These are phyloP conservation scores for Menura novaehollandiae DNA, from an alignment of 2,113 vertebrate genomes.

Conservation along the genomic window DNA sequence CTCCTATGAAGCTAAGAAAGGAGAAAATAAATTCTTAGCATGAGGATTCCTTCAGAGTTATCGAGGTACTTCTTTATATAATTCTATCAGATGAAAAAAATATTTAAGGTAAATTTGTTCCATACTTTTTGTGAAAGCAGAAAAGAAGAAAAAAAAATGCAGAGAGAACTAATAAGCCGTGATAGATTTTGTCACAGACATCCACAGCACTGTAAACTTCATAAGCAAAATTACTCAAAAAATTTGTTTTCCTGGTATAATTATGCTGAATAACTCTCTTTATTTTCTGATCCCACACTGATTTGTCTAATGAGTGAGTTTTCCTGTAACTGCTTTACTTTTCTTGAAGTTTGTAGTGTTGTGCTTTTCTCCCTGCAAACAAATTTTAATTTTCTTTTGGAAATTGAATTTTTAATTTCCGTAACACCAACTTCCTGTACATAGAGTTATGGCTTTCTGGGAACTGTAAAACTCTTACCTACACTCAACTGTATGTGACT, in stretches of 20 bases:
- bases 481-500: too few relatives aligned
- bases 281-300: neutral
- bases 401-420: neutral
- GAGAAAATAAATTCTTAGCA: neutral
- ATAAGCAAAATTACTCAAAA: neutral
- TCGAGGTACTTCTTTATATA: neutral
- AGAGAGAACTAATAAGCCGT: neutral
- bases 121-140: neutral
- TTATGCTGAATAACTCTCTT: neutral
- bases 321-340: neutral
- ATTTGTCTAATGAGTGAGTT: neutral
- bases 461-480: neutral
- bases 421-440: neutral
- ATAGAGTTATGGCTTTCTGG: neutral
- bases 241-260: neutral
- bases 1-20: neutral
- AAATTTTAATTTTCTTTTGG: neutral
- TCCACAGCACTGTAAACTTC: neutral
- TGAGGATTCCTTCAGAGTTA: neutral
- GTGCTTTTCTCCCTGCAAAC: rapidly evolving
- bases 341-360: neutral
- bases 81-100: neutral
- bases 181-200: neutral
- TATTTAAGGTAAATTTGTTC: neutral
- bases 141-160: neutral